These are phyloP conservation scores for Cydia fagiglandana DNA, from an alignment of 1,140 invertebrate species.

Conservation along the genomic window DNA sequence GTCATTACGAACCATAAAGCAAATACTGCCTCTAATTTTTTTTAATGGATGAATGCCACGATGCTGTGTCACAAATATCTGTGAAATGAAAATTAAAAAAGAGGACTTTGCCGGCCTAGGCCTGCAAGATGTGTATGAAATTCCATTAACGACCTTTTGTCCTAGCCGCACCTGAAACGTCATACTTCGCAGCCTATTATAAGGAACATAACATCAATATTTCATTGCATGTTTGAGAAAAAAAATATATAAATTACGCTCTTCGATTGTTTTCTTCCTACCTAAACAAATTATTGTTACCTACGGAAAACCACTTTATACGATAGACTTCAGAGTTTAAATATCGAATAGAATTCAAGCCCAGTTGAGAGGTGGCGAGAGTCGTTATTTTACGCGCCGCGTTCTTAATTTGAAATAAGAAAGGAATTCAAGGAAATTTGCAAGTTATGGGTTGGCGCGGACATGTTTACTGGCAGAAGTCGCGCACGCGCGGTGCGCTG, in stretches of 20 bases:
- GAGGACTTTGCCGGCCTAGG: no score
- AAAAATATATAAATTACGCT: constrained; percentile 25
- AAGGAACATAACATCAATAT: no score
- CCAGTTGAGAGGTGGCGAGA: not conserved
- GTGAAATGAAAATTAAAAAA: no score
- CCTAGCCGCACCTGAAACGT: no score
- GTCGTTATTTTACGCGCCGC: constrained; percentile 17
- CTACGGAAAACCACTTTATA: not conserved
- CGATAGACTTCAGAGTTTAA: not conserved
- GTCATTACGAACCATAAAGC: no score
- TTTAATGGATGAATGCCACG: no score
- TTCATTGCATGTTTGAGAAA: no score
- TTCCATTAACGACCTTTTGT: no score
- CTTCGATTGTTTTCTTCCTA: not conserved
- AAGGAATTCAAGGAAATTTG: constrained; percentile 48
- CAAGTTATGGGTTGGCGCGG: constrained; percentile 51
- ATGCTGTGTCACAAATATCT: no score
- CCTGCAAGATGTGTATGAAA: no score
- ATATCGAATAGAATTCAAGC: not conserved
- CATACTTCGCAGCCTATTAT: no score
- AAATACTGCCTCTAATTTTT: no score
- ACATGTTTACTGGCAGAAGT: constrained; percentile 58
- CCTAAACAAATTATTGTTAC: not conserved
- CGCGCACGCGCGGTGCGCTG: constrained; percentile 1
- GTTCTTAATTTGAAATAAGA: constrained; percentile 44